These are phyloP conservation scores for Melangyna quadrimaculata DNA, from an alignment of 2,888 invertebrate genomes.

Conservation along the genomic window DNA sequence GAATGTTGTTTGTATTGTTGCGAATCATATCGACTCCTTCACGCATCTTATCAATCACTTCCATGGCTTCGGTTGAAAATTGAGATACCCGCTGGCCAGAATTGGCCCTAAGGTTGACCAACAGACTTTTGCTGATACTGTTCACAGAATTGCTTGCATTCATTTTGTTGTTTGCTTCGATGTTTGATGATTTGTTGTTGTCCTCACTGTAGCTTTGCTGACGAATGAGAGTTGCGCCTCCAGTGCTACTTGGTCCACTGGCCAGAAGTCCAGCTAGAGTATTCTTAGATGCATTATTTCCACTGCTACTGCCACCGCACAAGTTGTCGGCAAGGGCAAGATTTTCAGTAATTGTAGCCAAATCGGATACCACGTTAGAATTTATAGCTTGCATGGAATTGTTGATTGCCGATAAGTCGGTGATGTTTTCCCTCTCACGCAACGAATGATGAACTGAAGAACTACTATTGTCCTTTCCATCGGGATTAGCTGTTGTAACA, in stretches of 20 bases:
- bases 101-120: conserved; percentile 77
- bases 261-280: conserved; percentile 76
- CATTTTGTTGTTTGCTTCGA: conserved; percentile 81
- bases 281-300: conserved; percentile 80
- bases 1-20: conserved; percentile 90
- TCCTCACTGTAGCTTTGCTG: conserved; percentile 82
- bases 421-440: conserved; percentile 83
- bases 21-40: conserved; percentile 88
- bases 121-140: conserved; percentile 78
- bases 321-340: conserved; percentile 86
- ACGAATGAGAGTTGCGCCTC: conserved; percentile 73
- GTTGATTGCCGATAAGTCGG: conserved; percentile 87
- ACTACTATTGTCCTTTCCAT: conserved; percentile 59
- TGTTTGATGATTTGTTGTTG: conserved; percentile 81
- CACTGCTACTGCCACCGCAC: conserved; percentile 84
- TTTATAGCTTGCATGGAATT: conserved; percentile 86
- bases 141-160: conserved; percentile 80
- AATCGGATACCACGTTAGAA: conserved; percentile 83
- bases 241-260: conserved; percentile 80
- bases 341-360: conserved; percentile 93
- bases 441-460: conserved; percentile 82
- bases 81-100: conserved; percentile 77
- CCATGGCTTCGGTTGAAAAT: conserved; percentile 83
- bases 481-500: conserved; percentile 81
- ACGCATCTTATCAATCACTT: conserved; percentile 86